Evolutionary conservation across 1,140 invertebrate genomes (phyloP), one percentile per base, ranked within the genome.

Genomic region (Bombus ignitus): DNA sequence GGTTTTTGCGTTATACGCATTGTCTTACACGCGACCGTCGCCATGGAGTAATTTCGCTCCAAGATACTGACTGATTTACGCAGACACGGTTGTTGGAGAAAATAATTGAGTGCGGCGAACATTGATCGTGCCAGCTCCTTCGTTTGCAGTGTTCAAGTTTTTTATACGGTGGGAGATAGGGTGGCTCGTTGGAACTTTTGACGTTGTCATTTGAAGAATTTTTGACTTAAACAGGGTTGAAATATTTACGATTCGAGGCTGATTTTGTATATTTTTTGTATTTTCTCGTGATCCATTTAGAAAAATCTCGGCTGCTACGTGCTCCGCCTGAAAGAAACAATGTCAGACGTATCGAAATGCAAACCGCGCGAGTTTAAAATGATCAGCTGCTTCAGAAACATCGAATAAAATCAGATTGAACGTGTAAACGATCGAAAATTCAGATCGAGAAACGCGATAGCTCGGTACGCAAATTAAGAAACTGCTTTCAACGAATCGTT

Each of bases 41-140:
- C 47, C 47, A 5, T 25, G 6, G 39, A 39, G 59, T 39, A 66
- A 70, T 70, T 74, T 74, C 73, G 35, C 22, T 53, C 65, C 32
- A 12, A 85, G 72, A 88, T 71, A 57, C 66, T 53, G 32, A 18
- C 71, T 88, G 88, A 89, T 89, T 89, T 88, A 88, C 76, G 73
- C 72, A 66, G 47, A 53, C 32, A 70, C 81, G 66, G 39, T 39
- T 35, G 2, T 44, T 39, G 37, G 22, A n/a, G 73, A 72, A 81
- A 70, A 88, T 89, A 89, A 89, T 89, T 85, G 85, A 80, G 65
- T 39, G 1, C 13, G n/a, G 53, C 59, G 28, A 62, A n/a, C 59
- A 62, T 62, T 5, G 28, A 62, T 62, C 59, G 10, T 3, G 59
- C 57, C 6, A 59, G 28, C 28, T n/a, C 25, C 59, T 6, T 32